Percentiles rank a stretch among this genome's conserved stretches.
These are phyloP conservation scores for Pituophis catenifer DNA, from an alignment of 2,113 vertebrate genomes.

Conservation along the genomic window DNA sequence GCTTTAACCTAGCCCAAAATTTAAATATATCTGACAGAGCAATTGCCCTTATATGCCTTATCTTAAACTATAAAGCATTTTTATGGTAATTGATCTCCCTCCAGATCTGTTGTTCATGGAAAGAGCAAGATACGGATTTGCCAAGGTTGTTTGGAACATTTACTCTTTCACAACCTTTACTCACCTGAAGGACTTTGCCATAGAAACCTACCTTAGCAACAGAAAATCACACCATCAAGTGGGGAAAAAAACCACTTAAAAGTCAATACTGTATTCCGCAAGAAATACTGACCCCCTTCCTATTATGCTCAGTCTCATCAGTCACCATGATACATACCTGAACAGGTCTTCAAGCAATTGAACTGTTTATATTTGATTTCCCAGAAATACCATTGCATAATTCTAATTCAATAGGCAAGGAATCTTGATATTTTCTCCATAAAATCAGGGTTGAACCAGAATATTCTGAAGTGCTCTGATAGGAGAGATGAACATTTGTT, in stretches of 20 bases:
- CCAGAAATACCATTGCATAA: neutral
- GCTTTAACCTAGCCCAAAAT: neutral
- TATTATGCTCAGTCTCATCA: neutral
- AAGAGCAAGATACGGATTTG: conserved; percentile 39
- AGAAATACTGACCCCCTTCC: neutral
- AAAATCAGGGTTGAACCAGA: neutral
- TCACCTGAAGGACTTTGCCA: conserved; percentile 60
- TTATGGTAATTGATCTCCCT: neutral
- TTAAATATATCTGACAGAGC: neutral
- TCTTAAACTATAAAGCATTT: conserved; percentile 1
- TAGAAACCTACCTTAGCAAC: conserved; percentile 71
- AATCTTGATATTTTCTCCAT: neutral
- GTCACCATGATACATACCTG: neutral
- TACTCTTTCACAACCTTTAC: conserved; percentile 40
- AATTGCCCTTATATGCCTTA: neutral
- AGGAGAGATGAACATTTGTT: neutral
- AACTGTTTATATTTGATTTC: neutral
- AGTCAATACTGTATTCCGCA: neutral
- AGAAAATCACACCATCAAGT: conserved; percentile 16
- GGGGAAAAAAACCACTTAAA: conserved; percentile 1
- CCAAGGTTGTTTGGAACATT: conserved; percentile 51
- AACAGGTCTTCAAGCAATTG: neutral
- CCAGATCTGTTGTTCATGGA: conserved; percentile 3
- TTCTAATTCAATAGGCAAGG: neutral
- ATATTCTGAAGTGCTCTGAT: neutral